Base-by-base conservation (phyloP, 2,888 invertebrate genomes). In the Lissocephala sabroskyi region DNA sequence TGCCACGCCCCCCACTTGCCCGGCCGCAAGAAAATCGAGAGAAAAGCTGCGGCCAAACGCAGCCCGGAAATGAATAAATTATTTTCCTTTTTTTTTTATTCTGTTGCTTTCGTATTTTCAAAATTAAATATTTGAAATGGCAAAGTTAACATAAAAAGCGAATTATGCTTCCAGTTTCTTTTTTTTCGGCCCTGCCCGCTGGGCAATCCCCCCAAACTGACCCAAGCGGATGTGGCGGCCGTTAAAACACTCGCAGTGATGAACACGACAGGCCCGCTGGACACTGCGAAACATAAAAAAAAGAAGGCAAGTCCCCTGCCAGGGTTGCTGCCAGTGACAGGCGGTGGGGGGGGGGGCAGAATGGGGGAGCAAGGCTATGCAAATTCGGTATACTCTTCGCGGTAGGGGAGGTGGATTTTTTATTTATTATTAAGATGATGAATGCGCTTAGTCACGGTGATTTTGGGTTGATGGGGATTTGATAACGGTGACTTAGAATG, bases 41-140 rank as follows among this genome's bases (percentile, higher is more conserved):
- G 16, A 26, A 16, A 41, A n/a, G n/a, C n/a, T n/a, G n/a, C n/a
- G n/a, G n/a, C n/a, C n/a, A n/a, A n/a, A n/a, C n/a, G n/a, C n/a
- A 33, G 37, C 73, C 60, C 76, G 79, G 76, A 75, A 78, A 78
- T 71, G 76, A 75, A 70, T 78, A 78, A 70, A 75, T 78, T 70
- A 68, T 68, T 68, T 68, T 32, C 30, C 30, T 13, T 32, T 13
- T 13, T 32, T n/a, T 32, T 32, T 30, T 30, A 13, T 30, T 32
- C 30, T 7, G n/a, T 32, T 9, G 30, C 13, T 32, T 32, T n/a
- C 30, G 11, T 11, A 13, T 32, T 32, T 61, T 61, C 56, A 64
- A 61, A 61, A 61, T 61, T 61, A 61, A 61, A 61, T 61, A 61
- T 61, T 61, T 64, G 61, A 61, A 61, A 61, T 61, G 61, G 65